Evolutionary conservation across 2,797 vertebrate species (phyloP).

Genomic region (Bovichtus variegatus): DNA sequence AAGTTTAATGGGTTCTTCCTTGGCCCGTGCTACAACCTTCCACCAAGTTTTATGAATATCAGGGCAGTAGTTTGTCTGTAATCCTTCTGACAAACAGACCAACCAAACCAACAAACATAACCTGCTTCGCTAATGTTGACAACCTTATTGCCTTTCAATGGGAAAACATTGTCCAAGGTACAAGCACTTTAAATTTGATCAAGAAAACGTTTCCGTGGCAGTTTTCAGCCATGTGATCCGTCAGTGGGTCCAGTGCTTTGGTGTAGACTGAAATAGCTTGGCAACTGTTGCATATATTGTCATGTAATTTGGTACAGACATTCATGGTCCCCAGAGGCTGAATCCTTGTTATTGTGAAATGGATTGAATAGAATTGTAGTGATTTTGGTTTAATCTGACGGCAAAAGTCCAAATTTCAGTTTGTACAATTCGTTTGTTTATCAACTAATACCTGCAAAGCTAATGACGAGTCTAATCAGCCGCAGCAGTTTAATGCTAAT

Average conservation of each 20-base stretch:
- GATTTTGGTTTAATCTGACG: not conserved
- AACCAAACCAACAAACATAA: no score
- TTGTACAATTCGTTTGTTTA: not conserved
- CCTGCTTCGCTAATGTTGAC: not conserved
- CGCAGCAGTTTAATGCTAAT: not conserved
- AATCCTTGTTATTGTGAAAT: no score
- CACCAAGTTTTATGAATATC: no score
- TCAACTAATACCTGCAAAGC: not conserved
- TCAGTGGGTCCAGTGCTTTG: not conserved
- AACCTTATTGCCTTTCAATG: conserved; percentile 1
- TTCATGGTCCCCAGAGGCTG: not conserved
- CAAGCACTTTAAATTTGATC: not conserved
- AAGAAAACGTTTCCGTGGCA: not conserved
- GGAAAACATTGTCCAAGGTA: not conserved
- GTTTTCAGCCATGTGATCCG: not conserved
- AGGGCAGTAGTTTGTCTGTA: no score
- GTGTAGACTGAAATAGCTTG: not conserved
- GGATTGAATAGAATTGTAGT: not conserved
- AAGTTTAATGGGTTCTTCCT: no score
- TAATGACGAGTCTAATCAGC: not conserved
- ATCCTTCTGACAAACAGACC: no score
- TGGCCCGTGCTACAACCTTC: no score
- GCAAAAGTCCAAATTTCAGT: not conserved
- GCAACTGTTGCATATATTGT: not conserved
- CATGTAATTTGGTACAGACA: not conserved